A percentile compares a stretch with the other conserved stretches of the same genome.
Conservation (phyloP, 2,888 invertebrate genomes). For the Boloria euphrosyne region DNA sequence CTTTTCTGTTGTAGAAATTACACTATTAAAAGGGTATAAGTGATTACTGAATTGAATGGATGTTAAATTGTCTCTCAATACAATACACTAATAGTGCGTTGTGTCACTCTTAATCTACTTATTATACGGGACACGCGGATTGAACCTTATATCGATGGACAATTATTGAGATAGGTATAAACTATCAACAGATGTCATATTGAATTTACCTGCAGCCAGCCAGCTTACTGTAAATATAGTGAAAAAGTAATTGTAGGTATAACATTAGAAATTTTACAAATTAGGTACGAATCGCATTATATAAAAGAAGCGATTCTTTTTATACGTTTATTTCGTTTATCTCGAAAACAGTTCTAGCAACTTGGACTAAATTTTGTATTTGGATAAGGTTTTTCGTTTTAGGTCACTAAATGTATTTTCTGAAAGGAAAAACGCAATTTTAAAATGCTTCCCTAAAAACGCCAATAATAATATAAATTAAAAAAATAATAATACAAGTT, state of each 20-base stretch:
- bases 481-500: conserved; percentile 37
- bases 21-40: conserved; percentile 15
- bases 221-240: no score
- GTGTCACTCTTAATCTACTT: conserved; percentile 71
- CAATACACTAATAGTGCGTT: conserved; percentile 41
- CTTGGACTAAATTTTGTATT: no score
- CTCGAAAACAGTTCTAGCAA: no score
- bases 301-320: neutral
- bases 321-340: neutral
- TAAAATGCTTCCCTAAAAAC: neutral
- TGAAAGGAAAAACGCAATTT: no score
- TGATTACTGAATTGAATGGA: conserved; percentile 27
- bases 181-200: conserved; percentile 41
- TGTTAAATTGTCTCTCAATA: conserved; percentile 37
- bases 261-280: no score
- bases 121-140: conserved; percentile 71
- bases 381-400: no score
- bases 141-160: conserved; percentile 44
- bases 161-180: conserved; percentile 41
- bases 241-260: no score
- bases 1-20: conserved; percentile 10
- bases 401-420: no score
- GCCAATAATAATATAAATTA: neutral
- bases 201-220: neutral
- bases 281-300: no score